phyloP scores from a whole-genome alignment of 2,888 invertebrate genomes.

The Peribatodes rhomboidaria region DNA sequence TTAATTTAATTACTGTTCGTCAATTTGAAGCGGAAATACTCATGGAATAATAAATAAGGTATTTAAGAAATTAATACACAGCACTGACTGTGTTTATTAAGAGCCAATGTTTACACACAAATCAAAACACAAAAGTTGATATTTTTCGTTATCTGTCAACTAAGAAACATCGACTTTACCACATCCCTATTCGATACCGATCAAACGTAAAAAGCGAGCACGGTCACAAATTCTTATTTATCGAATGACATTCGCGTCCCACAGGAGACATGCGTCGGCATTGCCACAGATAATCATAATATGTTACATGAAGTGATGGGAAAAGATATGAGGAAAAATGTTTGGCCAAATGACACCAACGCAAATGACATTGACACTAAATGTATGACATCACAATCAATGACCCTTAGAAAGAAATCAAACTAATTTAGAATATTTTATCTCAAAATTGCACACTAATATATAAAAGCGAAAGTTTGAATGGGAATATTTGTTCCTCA shows the following conservation, averaged over 20 bases:
- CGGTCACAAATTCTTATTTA: constrained; percentile 38
- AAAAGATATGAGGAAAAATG: not conserved
- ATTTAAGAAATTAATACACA: too few species aligned
- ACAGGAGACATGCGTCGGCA: constrained; percentile 13
- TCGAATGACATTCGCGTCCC: constrained; percentile 34
- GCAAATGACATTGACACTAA: too few species aligned
- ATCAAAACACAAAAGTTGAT: not conserved
- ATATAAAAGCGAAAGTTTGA: not conserved
- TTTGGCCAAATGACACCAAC: not conserved
- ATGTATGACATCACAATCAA: too few species aligned
- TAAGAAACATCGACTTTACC: constrained; percentile 15
- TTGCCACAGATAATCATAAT: constrained; percentile 26
- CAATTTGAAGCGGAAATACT: too few species aligned
- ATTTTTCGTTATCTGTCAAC: not conserved
- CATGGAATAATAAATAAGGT: too few species aligned
- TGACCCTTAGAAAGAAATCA: too few species aligned
- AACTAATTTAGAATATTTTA: too few species aligned
- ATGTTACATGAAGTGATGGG: constrained; percentile 15
- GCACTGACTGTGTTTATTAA: too few species aligned
- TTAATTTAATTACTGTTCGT: too few species aligned
- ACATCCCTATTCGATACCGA: constrained; percentile 25
- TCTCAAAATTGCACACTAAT: not conserved
- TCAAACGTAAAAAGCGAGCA: constrained; percentile 27
- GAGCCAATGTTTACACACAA: too few species aligned
- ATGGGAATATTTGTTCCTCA: too few species aligned